These are phyloP conservation scores for Sorex fumeus DNA, from an alignment of 2,113 vertebrate species.

Conservation along the genomic window DNA sequence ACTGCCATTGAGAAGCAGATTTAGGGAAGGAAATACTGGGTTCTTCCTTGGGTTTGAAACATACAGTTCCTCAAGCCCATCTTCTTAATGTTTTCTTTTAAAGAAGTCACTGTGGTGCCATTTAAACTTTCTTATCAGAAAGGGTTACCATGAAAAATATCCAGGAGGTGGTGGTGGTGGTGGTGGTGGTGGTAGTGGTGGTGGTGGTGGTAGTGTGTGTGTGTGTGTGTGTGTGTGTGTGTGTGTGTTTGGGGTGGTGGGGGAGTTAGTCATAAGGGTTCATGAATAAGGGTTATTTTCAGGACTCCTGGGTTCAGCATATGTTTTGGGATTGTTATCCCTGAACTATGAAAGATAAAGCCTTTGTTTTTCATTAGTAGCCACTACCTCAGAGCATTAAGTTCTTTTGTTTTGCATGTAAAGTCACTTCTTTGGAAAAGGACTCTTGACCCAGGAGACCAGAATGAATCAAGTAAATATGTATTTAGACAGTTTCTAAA, in stretches of 20 bases:
- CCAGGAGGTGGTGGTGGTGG: too few relatives aligned
- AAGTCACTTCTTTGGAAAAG: slow-evolving; percentile 70
- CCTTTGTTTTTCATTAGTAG: slow-evolving; percentile 60
- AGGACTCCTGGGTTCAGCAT: not conserved
- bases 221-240: too few relatives aligned
- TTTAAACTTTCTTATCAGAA: slow-evolving; percentile 18
- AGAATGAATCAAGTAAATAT: slow-evolving; percentile 73
- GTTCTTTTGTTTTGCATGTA: slow-evolving; percentile 64
- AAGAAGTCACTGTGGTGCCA: not conserved
- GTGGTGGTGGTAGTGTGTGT: too few relatives aligned
- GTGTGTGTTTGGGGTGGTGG: not conserved
- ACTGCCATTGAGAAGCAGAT: not conserved
- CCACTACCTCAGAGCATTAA: slow-evolving; percentile 24
- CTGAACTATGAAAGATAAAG: slow-evolving; percentile 37
- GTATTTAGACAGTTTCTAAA: slow-evolving; percentile 76
- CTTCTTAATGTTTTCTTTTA: not conserved
- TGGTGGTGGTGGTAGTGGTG: too few relatives aligned
- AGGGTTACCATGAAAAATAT: slow-evolving; percentile 7
- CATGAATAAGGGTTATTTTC: not conserved
- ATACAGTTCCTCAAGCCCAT: not conserved
- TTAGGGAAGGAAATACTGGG: not conserved
- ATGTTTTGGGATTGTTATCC: not conserved
- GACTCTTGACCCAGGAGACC: slow-evolving; percentile 62
- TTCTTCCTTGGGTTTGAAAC: not conserved
- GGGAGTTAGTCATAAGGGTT: not conserved